phyloP scores from a whole-genome alignment of 2,797 vertebrate genomes.

The Holocentrus rufus region DNA sequence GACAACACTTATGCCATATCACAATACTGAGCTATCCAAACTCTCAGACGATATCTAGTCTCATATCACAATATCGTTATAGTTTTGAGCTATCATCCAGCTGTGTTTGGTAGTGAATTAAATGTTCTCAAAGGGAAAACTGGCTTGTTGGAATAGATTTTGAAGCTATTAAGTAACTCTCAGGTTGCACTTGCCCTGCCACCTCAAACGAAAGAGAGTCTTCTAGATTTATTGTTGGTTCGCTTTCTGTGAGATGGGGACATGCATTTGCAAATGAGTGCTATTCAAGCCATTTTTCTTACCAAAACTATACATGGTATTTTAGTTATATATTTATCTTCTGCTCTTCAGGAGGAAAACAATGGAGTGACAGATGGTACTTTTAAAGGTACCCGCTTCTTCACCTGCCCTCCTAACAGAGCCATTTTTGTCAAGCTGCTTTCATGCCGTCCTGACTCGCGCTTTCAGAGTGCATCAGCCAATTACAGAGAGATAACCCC shows the following conservation, averaged over 20 bases:
- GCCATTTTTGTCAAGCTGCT: slow-evolving; percentile 86
- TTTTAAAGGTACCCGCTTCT: slow-evolving; percentile 74
- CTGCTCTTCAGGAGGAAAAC: slow-evolving; percentile 81
- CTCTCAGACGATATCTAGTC: no score
- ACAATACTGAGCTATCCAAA: no score
- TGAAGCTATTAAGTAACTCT: no score
- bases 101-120: no score
- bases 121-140: no score
- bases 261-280: not conserved
- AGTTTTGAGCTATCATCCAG: no score
- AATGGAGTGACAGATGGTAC: slow-evolving; percentile 81
- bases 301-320: not conserved
- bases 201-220: not conserved
- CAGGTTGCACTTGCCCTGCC: no score
- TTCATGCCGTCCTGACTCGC: slow-evolving; percentile 82
- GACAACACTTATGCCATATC: no score
- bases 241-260: not conserved
- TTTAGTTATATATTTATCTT: not conserved
- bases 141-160: no score
- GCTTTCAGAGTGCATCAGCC: slow-evolving; percentile 73
- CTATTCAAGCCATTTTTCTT: not conserved
- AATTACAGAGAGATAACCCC: not conserved
- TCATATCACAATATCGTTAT: no score
- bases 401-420: slow-evolving; percentile 75
- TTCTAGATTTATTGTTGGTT: not conserved